These are phyloP conservation scores for Pterois miles DNA, from an alignment of 2,797 vertebrate species.

Conservation along the genomic window DNA sequence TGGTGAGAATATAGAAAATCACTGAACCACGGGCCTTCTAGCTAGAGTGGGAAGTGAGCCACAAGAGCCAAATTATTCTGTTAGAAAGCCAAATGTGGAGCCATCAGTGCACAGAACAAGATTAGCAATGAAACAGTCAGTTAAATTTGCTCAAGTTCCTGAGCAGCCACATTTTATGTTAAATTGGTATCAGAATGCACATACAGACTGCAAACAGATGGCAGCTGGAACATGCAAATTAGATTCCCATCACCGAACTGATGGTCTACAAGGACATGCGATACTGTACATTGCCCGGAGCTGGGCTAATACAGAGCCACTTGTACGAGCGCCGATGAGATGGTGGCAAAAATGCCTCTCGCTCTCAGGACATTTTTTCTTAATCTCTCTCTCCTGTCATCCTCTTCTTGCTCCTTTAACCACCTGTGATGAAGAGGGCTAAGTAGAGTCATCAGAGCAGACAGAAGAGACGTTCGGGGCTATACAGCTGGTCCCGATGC, in stretches of 20 bases:
- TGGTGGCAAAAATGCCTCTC: neutral
- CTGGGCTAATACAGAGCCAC: constrained; percentile 11
- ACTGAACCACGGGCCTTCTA: neutral
- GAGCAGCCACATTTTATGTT: constrained; percentile 37
- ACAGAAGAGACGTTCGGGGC: constrained; percentile 33
- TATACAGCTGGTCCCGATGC: constrained; percentile 25
- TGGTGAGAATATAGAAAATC: constrained; percentile 19
- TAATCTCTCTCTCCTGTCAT: constrained; percentile 25
- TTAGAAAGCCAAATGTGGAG: constrained; percentile 33
- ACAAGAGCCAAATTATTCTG: constrained; percentile 25
- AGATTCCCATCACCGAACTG: constrained; percentile 32
- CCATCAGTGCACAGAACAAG: constrained; percentile 34
- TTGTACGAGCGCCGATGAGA: constrained; percentile 12
- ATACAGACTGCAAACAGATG: constrained; percentile 52
- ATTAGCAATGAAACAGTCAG: constrained; percentile 51
- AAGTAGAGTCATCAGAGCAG: constrained; percentile 25
- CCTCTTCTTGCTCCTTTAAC: constrained; percentile 40
- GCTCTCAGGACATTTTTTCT: constrained; percentile 19
- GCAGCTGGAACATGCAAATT: constrained; percentile 50
- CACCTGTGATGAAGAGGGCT: constrained; percentile 33
- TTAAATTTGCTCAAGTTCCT: constrained; percentile 42
- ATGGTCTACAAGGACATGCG: constrained; percentile 33
- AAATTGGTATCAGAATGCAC: constrained; percentile 40
- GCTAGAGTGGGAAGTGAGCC: constrained; percentile 10
- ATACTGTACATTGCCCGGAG: constrained; percentile 20